Evolutionary conservation across 2,797 vertebrate species (phyloP), one percentile per base, ranked within the genome.

Genomic region (Valencia hispanica): DNA sequence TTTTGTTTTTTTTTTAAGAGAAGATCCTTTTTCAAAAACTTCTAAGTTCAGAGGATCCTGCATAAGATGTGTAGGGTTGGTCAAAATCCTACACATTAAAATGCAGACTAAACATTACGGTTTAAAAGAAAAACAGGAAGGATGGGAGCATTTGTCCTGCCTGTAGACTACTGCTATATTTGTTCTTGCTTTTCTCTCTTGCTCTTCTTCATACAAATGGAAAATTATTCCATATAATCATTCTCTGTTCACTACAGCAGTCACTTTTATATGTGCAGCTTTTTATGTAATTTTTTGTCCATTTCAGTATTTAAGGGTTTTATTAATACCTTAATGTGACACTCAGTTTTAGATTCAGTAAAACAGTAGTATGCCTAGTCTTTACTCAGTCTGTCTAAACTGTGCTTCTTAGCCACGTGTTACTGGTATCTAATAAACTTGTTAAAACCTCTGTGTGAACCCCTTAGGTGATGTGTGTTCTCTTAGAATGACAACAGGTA

Each of bases 361-460:
- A 77, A 15, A 43, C 63, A 30, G 34, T 69, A 80, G 34, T 69
- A 80, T 9, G 41, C 11, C 27, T 59, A 39, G 18, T 22, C 75
- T 84, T 32, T 45, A 53, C 50, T 79, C 36, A n/a, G 9, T 20
- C n/a, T 79, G 39, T 71, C 5, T 76, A 25, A 78, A 74, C 41
- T 17, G 55, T 36, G 36, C 27, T 43, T 75, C 8, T n/a, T 15
- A 34, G 53, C 55, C 36, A 53, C 69, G 22, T 81, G 18, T 81
- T 75, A 75, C 27, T 63, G 57, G 73, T 75, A 71, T 84, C 89
- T 80, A 92, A 90, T 92, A 92, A 94, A 93, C 73, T 0, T 82
- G 79, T 75, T 61, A 34, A 77, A 39, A n/a, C n/a, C n/a, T n/a
- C n/a, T 82, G 79, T 75, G 57, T 79, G 65, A 79, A 78, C 32